Evolutionary conservation across 1,140 invertebrate genomes (phyloP), one percentile per base, ranked within the genome.

Genomic region (Meloidogyne chitwoodi): DNA sequence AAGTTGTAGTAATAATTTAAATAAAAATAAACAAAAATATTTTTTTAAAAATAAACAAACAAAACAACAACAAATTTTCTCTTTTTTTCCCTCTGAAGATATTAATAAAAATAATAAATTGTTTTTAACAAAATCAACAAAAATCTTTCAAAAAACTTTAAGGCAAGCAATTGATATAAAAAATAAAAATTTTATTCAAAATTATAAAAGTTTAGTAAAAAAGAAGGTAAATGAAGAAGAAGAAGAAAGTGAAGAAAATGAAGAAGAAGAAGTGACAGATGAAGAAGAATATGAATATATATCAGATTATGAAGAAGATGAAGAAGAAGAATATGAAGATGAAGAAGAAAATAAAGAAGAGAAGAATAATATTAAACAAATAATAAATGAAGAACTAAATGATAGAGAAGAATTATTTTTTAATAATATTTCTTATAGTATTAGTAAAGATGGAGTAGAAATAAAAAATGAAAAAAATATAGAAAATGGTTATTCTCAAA

Each of bases 361-460:
- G 38, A 75, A 76, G 69, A 64, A 73, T 14, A 56, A 24, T 38
- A 38, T 10, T 38, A n/a, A n/a, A n/a, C n/a, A n/a, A n/a, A n/a
- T n/a, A n/a, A n/a, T n/a, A n/a, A n/a, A 34, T 62, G 29, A 26
- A n/a, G 31, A 76, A 12, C 31, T 78, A 31, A 22, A 6, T 26
- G n/a, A 78, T n/a, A 75, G 68, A 38, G 77, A 76, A 78, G 75
- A 73, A 38, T 31, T 31, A 3, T 3, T 31, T 2, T 31, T 31
- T 31, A 31, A 67, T 16, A 38, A 74, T 65, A 22, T 24, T 27
- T 10, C 1, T 22, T 29, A 24, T 27, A 64, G 26, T 8, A 75
- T 10, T 6, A 19, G 5, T 19, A 5, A 19, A 19, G 16, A 48
- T 48, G 44, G 44, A 48, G 16, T 48, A 3, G 5, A 48, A 48